Evolutionary conservation across 2,797 vertebrate species (phyloP).

Genomic region (Enteromius radiatus): DNA sequence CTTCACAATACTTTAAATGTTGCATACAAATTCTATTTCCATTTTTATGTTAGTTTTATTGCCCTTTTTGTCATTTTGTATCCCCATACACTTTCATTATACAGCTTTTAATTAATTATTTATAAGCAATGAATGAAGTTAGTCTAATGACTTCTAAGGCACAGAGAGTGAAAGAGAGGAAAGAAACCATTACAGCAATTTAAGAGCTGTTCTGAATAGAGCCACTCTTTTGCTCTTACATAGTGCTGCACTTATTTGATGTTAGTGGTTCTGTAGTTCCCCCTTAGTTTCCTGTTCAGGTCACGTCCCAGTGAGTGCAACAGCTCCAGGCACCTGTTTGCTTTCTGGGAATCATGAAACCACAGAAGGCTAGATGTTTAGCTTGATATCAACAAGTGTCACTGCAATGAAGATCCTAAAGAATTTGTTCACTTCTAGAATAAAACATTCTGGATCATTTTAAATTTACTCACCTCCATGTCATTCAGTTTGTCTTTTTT

Average conservation of each 20-base stretch:
- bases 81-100: neutral
- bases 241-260: conserved; percentile 27
- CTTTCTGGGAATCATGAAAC: neutral
- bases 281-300: neutral
- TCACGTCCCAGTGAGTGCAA: neutral
- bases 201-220: conserved; percentile 5
- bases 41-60: neutral
- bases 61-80: neutral
- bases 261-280: neutral
- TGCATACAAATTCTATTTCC: neutral
- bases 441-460: neutral
- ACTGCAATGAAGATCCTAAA: neutral
- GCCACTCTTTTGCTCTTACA: conserved; percentile 17
- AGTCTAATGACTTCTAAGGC: neutral
- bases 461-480: neutral
- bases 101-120: conserved; percentile 19
- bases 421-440: neutral
- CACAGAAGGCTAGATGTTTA: neutral
- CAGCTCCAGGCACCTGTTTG: neutral
- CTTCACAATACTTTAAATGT: neutral
- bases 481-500: neutral
- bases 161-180: neutral
- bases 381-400: neutral
- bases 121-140: conserved; percentile 2
- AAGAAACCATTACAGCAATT: neutral